Conservation (phyloP, 2,888 invertebrate species). For the Andrena dorsata region DNA sequence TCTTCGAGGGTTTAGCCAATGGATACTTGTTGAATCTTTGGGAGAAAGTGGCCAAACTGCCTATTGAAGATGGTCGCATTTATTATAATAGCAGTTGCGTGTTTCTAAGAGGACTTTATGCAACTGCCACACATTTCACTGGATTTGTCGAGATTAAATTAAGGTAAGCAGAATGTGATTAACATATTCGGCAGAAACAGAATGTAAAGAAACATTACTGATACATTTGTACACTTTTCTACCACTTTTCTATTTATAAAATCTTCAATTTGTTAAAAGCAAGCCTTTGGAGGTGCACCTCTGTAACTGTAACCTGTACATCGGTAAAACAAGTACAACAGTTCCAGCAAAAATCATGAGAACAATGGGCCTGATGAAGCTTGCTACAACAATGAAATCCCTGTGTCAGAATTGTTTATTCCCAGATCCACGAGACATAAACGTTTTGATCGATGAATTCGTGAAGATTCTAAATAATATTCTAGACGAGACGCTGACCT, state of each 20-base stretch:
- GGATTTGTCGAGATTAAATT: conserved; percentile 41
- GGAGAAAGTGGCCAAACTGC: conserved; percentile 20
- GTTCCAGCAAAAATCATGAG: conserved; percentile 23
- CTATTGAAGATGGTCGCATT: conserved; percentile 12
- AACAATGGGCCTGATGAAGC: conserved; percentile 48
- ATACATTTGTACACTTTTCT: background rate
- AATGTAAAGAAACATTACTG: background rate
- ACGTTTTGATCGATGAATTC: conserved; percentile 20
- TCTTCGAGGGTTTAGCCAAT: conserved; percentile 49
- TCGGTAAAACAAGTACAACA: conserved; percentile 31
- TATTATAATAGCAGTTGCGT: conserved; percentile 48
- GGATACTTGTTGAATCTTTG: conserved; percentile 51
- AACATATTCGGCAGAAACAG: background rate
- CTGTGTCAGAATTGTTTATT: conserved; percentile 44
- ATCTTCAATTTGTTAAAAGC: conserved; percentile 13
- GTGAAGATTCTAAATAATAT: conserved; percentile 1
- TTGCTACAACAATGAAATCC: conserved; percentile 46
- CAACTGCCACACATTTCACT: conserved; percentile 27
- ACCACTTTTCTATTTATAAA: background rate
- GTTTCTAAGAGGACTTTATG: conserved; percentile 48
- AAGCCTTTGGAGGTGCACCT: conserved; percentile 38
- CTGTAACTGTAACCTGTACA: conserved; percentile 27
- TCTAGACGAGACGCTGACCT: background rate
- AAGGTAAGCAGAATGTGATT: conserved; percentile 27
- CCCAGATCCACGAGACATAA: conserved; percentile 27